Evolutionary conservation across 2,113 vertebrate genomes (phyloP).

Genomic region (Austrofundulus limnaeus): DNA sequence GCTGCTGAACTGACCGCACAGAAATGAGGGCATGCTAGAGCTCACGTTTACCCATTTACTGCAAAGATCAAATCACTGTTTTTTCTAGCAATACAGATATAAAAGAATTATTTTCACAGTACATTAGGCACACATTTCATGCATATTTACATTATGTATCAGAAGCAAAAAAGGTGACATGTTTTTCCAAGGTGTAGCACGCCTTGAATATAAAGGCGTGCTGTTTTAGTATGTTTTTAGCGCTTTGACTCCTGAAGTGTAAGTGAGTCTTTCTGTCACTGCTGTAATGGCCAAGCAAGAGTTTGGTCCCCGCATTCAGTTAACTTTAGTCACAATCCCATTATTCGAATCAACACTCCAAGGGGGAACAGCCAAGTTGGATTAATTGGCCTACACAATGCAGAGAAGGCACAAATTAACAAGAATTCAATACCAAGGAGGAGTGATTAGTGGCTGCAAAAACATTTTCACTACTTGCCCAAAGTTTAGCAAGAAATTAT

Average conservation of each 20-base stretch:
- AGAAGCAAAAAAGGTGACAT: not conserved
- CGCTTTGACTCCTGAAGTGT: constrained; percentile 45
- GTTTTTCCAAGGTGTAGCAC: not conserved
- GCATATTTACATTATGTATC: not conserved
- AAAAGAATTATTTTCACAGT: not conserved
- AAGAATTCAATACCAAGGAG: constrained; percentile 72
- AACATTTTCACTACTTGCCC: constrained; percentile 66
- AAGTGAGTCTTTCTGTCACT: constrained; percentile 40
- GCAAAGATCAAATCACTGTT: constrained; percentile 6
- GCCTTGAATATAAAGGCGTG: not conserved
- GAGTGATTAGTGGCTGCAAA: constrained; percentile 75
- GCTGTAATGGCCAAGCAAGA: constrained; percentile 27
- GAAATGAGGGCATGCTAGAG: constrained; percentile 13
- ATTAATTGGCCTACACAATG: constrained; percentile 79
- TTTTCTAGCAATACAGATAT: not conserved
- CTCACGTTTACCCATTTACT: constrained; percentile 21
- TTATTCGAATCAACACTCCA: constrained; percentile 78
- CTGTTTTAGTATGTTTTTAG: constrained; percentile 28
- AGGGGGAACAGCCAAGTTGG: constrained; percentile 68
- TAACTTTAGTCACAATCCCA: constrained; percentile 72
- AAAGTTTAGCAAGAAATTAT: constrained; percentile 65
- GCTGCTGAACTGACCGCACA: constrained; percentile 41
- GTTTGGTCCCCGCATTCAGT: constrained; percentile 56
- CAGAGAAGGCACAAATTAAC: constrained; percentile 73
- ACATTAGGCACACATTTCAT: not conserved